Evolutionary conservation across 2,113 vertebrate genomes (phyloP).

Genomic region (Pipa parva): DNA sequence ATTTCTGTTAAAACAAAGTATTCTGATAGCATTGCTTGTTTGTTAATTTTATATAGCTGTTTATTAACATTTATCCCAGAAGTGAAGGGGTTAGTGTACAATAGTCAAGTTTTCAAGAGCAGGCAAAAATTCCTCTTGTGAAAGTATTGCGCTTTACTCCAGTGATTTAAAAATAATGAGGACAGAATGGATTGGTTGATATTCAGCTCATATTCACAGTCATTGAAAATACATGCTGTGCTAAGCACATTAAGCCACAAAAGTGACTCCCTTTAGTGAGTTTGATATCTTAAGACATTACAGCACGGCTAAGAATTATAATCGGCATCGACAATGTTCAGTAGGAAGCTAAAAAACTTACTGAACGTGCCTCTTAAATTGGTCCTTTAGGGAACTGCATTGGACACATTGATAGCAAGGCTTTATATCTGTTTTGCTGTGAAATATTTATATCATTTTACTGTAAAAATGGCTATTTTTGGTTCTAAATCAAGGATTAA

Average conservation of each 20-base stretch:
- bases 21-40: no score
- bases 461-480: background rate
- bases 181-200: constrained; percentile 32
- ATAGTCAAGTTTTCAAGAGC: background rate
- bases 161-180: constrained; percentile 34
- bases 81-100: background rate
- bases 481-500: background rate
- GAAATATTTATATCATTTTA: constrained; percentile 28
- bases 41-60: background rate
- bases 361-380: constrained; percentile 35
- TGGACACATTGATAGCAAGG: constrained; percentile 22
- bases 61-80: background rate
- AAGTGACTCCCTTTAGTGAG: constrained; percentile 41
- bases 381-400: constrained; percentile 36
- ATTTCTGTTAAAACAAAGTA: no score
- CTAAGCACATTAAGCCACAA: constrained; percentile 42
- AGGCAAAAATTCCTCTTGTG: constrained; percentile 1
- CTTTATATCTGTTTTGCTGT: constrained; percentile 23
- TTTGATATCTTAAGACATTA: constrained; percentile 41
- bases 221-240: constrained; percentile 43
- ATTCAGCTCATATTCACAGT: constrained; percentile 38
- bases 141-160: constrained; percentile 9
- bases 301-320: constrained; percentile 27
- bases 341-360: constrained; percentile 17
- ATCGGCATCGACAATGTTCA: constrained; percentile 15